Evolutionary conservation across 1,140 invertebrate genomes (phyloP).

Genomic region (Monomorium pharaonis): DNA sequence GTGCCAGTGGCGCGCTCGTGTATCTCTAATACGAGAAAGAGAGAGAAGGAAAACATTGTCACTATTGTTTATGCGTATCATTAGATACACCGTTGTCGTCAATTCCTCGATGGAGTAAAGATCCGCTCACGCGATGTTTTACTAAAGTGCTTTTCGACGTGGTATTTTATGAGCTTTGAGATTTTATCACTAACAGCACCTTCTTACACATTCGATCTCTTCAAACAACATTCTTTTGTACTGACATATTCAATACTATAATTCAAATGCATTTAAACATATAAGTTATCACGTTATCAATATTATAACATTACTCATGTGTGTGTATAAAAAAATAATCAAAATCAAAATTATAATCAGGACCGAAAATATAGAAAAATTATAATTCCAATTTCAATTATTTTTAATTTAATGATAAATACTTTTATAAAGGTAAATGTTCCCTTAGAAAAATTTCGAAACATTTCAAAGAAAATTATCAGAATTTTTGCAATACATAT

Average conservation of each 20-base stretch:
- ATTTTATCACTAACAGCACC: conserved; percentile 5
- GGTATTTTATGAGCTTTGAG: background rate
- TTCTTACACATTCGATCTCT: background rate
- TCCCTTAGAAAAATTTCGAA: background rate
- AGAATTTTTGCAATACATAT: too few species aligned
- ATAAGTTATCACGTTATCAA: background rate
- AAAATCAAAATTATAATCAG: too few species aligned
- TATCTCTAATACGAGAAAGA: conserved; percentile 54
- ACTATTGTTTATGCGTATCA: conserved; percentile 77
- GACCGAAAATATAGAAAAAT: background rate
- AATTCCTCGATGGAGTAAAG: conserved; percentile 22
- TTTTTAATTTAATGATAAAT: background rate
- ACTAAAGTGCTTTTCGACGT: conserved; percentile 10
- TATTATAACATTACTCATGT: background rate
- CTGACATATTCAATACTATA: background rate
- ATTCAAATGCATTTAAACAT: background rate
- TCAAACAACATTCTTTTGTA: background rate
- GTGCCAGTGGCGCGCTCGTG: conserved; percentile 62
- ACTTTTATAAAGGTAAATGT: background rate
- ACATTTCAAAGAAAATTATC: too few species aligned
- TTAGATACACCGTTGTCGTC: conserved; percentile 72
- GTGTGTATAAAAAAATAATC: background rate
- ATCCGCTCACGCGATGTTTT: background rate
- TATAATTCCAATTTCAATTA: background rate
- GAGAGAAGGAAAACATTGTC: conserved; percentile 54